Evolutionary conservation across 2,888 invertebrate species (phyloP), one percentile per base, ranked within the genome.

Genomic region (Pyrgus malvae): DNA sequence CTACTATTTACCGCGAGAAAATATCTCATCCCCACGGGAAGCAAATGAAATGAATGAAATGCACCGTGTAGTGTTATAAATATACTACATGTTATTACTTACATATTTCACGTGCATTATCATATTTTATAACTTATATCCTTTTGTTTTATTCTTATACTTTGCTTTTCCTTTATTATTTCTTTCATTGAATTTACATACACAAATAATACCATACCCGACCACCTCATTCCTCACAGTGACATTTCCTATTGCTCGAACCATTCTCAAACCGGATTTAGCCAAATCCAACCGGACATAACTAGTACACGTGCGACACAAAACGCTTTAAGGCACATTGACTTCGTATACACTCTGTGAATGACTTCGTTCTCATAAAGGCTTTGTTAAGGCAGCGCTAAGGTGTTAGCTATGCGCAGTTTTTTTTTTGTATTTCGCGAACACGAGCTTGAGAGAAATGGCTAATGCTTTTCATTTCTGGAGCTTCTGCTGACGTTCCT

Each of bases 251-350:
- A 29, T 44, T 17, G 14, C 9, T 17, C 29, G 29, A 42, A 17
- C 37, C 2, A 17, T 17, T 44, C 44, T 16, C 17, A 82, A 85
- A 77, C 82, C 78, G 79, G 72, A 76, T 67, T 69, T 67, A 68
- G 54, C 61, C 60, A 62, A 81, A 75, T 83, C 75, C 66, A 69
- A 69, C 70, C 65, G 69, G 71, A 66, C 69, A 67, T 58, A 66
- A 53, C 72, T 70, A 72, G 71, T 60, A 74, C 83, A 88, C 87
- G 88, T 88, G 86, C 74, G 88, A 86, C 87, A 85, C 83, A 82
- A 31, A 33, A 33, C 21, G 42, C 41, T 33, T n/a, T 44, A 16
- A 29, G n/a, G 11, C 19, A 6, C 11, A 40, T 9, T 27, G 44
- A 44, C 44, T 25, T 42, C 14, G 37, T 11, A 42, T 42, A 27